Percentiles rank a stretch among this genome's conserved stretches.
Conservation (phyloP, 2,113 vertebrate genomes). For the western clawed frog (Xenopus tropicalis) region DNA sequence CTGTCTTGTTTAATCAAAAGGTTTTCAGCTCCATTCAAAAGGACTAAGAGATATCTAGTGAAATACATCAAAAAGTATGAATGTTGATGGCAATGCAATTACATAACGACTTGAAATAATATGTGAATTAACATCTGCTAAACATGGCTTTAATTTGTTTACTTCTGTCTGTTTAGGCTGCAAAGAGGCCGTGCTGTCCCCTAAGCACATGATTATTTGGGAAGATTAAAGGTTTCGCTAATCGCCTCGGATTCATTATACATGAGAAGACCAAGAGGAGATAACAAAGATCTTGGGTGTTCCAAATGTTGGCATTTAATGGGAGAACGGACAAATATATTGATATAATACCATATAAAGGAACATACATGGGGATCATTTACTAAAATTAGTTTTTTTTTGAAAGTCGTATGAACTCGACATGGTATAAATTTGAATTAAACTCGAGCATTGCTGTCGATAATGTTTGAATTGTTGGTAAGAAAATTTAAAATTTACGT, state of each 20-base stretch:
- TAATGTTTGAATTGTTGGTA: too few species aligned
- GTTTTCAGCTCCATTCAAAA: slow-evolving; percentile 11
- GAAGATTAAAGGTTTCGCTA: slow-evolving; percentile 33
- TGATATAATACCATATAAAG: too few species aligned
- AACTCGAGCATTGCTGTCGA: too few species aligned
- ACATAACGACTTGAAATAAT: slow-evolving; percentile 3
- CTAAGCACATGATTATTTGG: slow-evolving; percentile 12
- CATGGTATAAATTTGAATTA: too few species aligned
- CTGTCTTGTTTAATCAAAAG: slow-evolving; percentile 17
- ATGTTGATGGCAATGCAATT: slow-evolving; percentile 1
- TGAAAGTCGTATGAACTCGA: too few species aligned
- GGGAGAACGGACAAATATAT: too few species aligned
- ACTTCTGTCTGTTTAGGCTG: slow-evolving; percentile 19
- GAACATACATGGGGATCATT: too few species aligned
- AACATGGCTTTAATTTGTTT: slow-evolving; percentile 23
- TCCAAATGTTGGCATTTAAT: too few species aligned
- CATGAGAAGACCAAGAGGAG: neutral
- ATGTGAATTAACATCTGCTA: slow-evolving; percentile 19
- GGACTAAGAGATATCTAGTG: neutral
- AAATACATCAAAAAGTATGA: slow-evolving; percentile 15
- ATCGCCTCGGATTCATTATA: slow-evolving; percentile 21
- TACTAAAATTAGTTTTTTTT: too few species aligned
- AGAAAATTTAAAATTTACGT: too few species aligned
- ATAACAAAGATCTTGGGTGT: too few species aligned
- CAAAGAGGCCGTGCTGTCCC: neutral